These are phyloP conservation scores for Eupithecia abbreviata DNA, from an alignment of 2,888 invertebrate genomes.

Conservation along the genomic window DNA sequence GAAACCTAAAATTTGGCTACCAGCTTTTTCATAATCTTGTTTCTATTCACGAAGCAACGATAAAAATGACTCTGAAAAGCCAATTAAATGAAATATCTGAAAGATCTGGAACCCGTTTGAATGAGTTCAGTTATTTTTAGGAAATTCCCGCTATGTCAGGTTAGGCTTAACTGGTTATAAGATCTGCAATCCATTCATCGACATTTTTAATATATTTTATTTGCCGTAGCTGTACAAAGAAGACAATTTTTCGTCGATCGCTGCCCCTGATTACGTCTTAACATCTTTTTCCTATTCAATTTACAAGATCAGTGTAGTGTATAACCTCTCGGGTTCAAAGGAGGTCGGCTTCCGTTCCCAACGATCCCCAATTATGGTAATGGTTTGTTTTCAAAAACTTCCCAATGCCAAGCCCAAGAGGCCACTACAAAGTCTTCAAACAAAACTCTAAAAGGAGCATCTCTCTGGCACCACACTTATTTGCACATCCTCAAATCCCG, in stretches of 20 bases:
- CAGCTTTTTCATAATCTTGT: neutral
- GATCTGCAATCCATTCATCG: neutral
- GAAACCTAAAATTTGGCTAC: neutral
- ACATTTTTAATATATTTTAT: neutral
- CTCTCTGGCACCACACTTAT: constrained; percentile 57
- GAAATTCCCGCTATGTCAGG: neutral
- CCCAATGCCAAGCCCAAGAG: constrained; percentile 38
- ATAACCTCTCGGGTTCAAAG: constrained; percentile 30
- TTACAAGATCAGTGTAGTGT: constrained; percentile 27
- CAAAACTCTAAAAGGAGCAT: constrained; percentile 42
- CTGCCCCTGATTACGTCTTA: constrained; percentile 5
- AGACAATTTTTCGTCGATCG: neutral
- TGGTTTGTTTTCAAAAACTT: constrained; percentile 34
- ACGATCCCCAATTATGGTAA: constrained; percentile 36
- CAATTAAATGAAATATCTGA: neutral
- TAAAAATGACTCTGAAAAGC: neutral
- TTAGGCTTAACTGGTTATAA: neutral
- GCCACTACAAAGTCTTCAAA: constrained; percentile 44
- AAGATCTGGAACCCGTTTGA: neutral
- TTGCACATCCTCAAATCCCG: constrained; percentile 59
- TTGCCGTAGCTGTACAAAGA: neutral
- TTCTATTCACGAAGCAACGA: neutral
- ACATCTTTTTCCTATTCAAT: constrained; percentile 20
- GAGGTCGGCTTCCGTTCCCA: constrained; percentile 27
- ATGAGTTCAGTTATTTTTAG: neutral